phyloP scores from a whole-genome alignment of 2,113 vertebrate species.

The Barnardius zonarius region DNA sequence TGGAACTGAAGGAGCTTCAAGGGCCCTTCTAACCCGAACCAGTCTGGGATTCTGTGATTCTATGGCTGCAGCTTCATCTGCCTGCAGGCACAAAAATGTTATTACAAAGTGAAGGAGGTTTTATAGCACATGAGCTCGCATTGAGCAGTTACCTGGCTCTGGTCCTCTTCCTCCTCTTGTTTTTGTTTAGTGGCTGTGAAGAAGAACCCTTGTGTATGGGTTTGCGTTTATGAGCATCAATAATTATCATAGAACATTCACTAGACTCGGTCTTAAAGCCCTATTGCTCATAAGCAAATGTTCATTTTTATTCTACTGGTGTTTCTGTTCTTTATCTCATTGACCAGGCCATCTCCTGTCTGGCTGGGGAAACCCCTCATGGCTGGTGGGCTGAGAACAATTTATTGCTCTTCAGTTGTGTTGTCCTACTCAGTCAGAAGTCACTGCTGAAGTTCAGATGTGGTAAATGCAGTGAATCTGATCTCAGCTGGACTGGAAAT shows the following conservation, averaged over 20 bases:
- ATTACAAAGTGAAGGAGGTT: background rate
- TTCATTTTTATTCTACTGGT: background rate
- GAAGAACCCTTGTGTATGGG: rapidly evolving
- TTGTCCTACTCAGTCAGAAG: rapidly evolving
- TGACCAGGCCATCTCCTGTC: background rate
- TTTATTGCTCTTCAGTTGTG: background rate
- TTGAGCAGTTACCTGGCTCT: background rate
- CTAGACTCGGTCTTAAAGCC: background rate
- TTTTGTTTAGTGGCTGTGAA: background rate
- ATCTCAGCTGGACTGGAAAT: background rate
- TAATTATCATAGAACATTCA: background rate
- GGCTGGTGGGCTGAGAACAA: background rate
- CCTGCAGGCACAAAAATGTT: background rate
- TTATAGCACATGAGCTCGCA: rapidly evolving
- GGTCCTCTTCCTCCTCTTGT: background rate
- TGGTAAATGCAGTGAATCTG: background rate
- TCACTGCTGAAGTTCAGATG: background rate
- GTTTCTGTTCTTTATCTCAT: background rate
- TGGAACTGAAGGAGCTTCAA: background rate
- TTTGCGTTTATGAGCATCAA: background rate
- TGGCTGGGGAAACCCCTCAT: background rate
- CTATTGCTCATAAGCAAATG: background rate
- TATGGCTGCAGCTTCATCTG: background rate
- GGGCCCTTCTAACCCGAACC: background rate
- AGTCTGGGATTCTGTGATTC: background rate